A percentile compares a stretch with the other conserved stretches of the same genome.
Conservation (phyloP, 2,797 vertebrate species). For the Otus scops region DNA sequence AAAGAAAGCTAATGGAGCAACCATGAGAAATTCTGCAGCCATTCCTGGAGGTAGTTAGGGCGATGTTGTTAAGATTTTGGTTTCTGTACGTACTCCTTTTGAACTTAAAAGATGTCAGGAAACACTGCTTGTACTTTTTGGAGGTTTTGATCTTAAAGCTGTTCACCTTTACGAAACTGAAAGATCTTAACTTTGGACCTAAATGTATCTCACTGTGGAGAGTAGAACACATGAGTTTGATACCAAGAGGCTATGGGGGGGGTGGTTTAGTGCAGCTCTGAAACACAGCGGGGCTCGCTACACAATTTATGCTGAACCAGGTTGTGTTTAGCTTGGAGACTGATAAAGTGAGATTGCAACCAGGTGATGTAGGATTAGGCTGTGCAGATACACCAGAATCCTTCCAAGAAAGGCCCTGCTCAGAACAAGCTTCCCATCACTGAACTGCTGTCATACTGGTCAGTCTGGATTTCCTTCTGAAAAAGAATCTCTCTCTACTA, state of each 20-base stretch:
- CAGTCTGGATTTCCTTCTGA: neutral
- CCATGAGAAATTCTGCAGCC: conserved; percentile 23
- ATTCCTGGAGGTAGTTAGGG: conserved; percentile 51
- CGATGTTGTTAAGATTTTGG: conserved; percentile 28
- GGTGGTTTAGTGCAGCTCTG: neutral
- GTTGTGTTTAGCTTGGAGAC: neutral
- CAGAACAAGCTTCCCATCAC: neutral
- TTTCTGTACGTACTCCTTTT: neutral
- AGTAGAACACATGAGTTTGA: neutral
- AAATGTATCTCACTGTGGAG: fast-evolving
- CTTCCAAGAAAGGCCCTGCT: neutral
- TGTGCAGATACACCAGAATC: neutral
- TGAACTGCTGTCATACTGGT: too few relatives aligned
- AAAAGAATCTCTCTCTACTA: neutral
- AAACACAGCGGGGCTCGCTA: neutral
- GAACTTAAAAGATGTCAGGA: neutral
- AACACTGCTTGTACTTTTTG: neutral
- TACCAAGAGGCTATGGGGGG: neutral
- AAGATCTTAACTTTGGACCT: neutral
- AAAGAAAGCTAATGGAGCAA: conserved; percentile 8
- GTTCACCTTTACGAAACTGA: conserved; percentile 9
- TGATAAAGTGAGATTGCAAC: neutral
- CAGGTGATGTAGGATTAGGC: neutral
- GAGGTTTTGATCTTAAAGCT: conserved; percentile 57
- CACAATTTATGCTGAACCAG: neutral